Evolutionary conservation across 2,888 invertebrate species (phyloP).

Genomic region (Mycalesis mineus): DNA sequence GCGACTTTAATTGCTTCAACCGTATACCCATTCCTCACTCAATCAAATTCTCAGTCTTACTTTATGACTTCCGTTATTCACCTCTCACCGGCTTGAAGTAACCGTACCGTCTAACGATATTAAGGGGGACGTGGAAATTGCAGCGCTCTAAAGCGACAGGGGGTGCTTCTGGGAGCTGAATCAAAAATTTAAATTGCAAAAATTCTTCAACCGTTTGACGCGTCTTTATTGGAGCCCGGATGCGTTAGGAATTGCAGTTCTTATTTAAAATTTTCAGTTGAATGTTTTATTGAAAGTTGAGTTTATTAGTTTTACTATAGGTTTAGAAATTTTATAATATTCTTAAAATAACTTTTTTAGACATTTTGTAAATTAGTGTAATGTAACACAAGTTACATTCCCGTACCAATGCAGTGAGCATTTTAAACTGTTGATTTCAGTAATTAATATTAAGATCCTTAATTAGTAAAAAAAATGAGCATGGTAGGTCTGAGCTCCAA

Average conservation of each 20-base stretch:
- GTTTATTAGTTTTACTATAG: neutral
- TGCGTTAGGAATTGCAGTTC: conserved; percentile 34
- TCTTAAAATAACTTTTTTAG: too few relatives aligned
- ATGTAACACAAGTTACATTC: too few relatives aligned
- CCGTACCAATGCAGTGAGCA: too few relatives aligned
- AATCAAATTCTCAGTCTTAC: conserved; percentile 51
- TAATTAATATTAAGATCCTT: too few relatives aligned
- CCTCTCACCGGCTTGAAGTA: conserved; percentile 44
- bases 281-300: conserved; percentile 18
- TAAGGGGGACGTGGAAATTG: conserved; percentile 50
- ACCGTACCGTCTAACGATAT: conserved; percentile 53
- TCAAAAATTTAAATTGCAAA: conserved; percentile 70
- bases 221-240: conserved; percentile 54
- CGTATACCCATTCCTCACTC: conserved; percentile 52
- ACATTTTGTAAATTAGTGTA: too few relatives aligned
- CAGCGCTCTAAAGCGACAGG: conserved; percentile 50
- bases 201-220: conserved; percentile 56
- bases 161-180: conserved; percentile 47
- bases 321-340: too few relatives aligned
- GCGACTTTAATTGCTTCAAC: conserved; percentile 45
- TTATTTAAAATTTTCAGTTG: conserved; percentile 27
- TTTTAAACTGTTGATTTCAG: too few relatives aligned
- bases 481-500: too few relatives aligned
- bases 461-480: too few relatives aligned
- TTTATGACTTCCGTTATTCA: conserved; percentile 49